phyloP scores from a whole-genome alignment of 92 coral and sea anemone genomes.

The Metridium senile region DNA sequence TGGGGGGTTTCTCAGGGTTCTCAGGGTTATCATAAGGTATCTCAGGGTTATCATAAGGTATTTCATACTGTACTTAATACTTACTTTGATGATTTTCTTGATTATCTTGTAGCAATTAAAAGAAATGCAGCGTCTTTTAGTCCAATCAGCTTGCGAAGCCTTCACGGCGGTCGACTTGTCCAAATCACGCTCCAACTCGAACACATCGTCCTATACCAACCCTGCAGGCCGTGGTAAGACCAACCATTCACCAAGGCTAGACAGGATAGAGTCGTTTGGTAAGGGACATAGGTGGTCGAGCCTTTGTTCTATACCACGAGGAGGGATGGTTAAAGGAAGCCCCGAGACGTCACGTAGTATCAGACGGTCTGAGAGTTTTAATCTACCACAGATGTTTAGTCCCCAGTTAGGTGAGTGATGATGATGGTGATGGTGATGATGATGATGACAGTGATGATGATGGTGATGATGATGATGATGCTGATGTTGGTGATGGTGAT shows the following conservation, averaged over 20 bases:
- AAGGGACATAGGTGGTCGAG: conserved; percentile 72
- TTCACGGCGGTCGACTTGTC: conserved; percentile 88
- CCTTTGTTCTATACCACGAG: conserved; percentile 73
- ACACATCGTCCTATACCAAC: conserved; percentile 69
- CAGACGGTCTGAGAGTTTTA: conserved; percentile 76
- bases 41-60: no score
- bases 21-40: no score
- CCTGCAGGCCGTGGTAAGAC: conserved; percentile 51
- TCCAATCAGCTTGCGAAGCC: conserved; percentile 97
- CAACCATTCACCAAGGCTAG: conserved; percentile 62
- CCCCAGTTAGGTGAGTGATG: conserved; percentile 67
- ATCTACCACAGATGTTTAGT: conserved; percentile 56
- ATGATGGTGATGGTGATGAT: background rate
- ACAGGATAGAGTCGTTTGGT: conserved; percentile 47
- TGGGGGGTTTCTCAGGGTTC: no score
- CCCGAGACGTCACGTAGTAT: conserved; percentile 43
- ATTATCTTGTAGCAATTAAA: conserved; percentile 69
- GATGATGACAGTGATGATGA: background rate
- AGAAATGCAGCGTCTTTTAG: conserved; percentile 95
- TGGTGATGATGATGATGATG: background rate
- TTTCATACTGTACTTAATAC: no score
- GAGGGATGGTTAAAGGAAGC: conserved; percentile 52
- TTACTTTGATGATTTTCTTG: no score
- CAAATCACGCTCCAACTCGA: conserved; percentile 92
- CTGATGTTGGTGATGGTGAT: background rate